Conservation (phyloP, 2,888 invertebrate genomes). For the Eupithecia centaureata region DNA sequence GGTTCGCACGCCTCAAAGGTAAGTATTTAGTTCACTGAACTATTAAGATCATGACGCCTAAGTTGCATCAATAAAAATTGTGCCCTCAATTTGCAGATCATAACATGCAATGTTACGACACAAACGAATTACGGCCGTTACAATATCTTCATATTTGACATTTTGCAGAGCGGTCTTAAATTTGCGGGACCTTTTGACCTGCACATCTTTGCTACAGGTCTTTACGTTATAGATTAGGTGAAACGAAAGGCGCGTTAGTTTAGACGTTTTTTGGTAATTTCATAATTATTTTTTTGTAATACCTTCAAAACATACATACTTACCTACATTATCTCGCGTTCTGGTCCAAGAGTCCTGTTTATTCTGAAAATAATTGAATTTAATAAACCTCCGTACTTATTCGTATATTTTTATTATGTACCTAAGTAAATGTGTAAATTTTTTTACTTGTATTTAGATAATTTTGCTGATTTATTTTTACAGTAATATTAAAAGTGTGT, state of each 20-base stretch:
- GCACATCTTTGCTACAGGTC: constrained; percentile 28
- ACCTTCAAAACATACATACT: too few species aligned
- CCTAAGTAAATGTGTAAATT: too few species aligned
- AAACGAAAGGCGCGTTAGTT: not conserved
- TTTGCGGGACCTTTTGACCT: constrained; percentile 57
- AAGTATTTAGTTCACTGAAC: constrained; percentile 51
- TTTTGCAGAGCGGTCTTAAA: constrained; percentile 63
- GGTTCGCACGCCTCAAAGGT: constrained; percentile 52
- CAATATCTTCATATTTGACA: constrained; percentile 60
- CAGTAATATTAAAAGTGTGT: too few species aligned
- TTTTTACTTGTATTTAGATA: too few species aligned
- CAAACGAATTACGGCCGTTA: constrained; percentile 55
- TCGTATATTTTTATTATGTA: too few species aligned
- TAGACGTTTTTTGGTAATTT: not conserved
- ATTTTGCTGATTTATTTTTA: too few species aligned
- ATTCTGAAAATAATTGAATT: too few species aligned
- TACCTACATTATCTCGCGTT: too few species aligned
- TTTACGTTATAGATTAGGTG: not conserved
- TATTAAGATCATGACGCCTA: constrained; percentile 56
- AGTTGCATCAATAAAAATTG: constrained; percentile 63
- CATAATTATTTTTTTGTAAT: too few species aligned
- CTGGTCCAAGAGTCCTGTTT: too few species aligned
- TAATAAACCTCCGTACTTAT: too few species aligned
- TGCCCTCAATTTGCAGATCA: constrained; percentile 54
- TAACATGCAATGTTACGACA: constrained; percentile 55